These are phyloP conservation scores for Heliconius sara DNA, from an alignment of 2,888 invertebrate species.

Conservation along the genomic window DNA sequence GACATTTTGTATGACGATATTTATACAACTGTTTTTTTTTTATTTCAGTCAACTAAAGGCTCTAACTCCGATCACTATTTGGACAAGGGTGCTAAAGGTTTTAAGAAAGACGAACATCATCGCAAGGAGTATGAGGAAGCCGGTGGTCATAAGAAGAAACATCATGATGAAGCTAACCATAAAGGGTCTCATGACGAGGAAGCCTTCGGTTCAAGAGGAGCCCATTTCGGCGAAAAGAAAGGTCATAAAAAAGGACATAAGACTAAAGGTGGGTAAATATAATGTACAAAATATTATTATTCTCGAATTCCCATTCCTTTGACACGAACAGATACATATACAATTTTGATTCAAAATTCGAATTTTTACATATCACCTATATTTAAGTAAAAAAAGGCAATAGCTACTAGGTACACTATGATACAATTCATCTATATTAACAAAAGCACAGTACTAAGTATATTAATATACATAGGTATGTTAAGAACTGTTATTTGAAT, in stretches of 20 bases:
- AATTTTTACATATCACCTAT: too few relatives aligned
- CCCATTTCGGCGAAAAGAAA: constrained; percentile 89
- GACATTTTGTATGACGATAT: too few relatives aligned
- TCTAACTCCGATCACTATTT: constrained; percentile 84
- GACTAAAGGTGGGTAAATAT: constrained; percentile 82
- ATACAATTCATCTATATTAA: too few relatives aligned
- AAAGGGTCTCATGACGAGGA: constrained; percentile 87
- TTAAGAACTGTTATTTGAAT: too few relatives aligned
- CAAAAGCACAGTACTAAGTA: too few relatives aligned
- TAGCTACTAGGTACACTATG: too few relatives aligned
- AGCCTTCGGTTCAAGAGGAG: constrained; percentile 87
- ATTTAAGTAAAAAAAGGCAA: too few relatives aligned
- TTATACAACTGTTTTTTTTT: background rate
- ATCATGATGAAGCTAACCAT: constrained; percentile 86
- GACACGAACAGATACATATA: too few relatives aligned
- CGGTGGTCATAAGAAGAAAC: constrained; percentile 85
- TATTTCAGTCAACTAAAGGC: constrained; percentile 80
- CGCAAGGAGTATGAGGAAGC: constrained; percentile 85
- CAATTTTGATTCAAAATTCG: too few relatives aligned
- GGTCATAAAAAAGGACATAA: constrained; percentile 91
- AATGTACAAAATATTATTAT: background rate
- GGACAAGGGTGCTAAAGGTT: constrained; percentile 84
- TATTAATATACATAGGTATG: too few relatives aligned
- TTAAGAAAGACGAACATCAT: constrained; percentile 84
- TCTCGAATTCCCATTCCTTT: too few relatives aligned